Evolutionary conservation across 2,888 invertebrate species (phyloP), one percentile per base, ranked within the genome.

Genomic region (Coenonympha arcania): DNA sequence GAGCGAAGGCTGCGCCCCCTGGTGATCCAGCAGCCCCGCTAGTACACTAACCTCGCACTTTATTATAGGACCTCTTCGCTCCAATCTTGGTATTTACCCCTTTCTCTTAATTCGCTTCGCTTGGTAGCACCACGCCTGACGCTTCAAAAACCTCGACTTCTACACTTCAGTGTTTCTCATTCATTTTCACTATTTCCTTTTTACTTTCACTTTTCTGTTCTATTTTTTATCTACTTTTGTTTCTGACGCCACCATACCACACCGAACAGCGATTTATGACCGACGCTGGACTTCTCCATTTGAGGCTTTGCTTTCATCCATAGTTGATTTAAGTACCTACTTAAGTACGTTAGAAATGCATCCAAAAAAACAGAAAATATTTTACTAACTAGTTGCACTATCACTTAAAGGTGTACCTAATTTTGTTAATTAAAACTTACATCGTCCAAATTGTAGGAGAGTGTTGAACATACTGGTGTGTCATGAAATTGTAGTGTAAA

Each of bases 1-100:
- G 85, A 85, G 61, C 79, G 79, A 59, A 57, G 58, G 54, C 75
- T 80, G 71, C 80, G 79, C 60, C 85, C 86, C 59, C 70, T 87
- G 71, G 72, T 86, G 73, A 85, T 87, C 76, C 87, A 87, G 79
- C 87, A 87, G 80, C 87, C 87, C 58, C 87, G 87, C 80, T 87
- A 87, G 76, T 75, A 73, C 73, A 81, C 79, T 85, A 85, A 84
- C 78, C 79, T 69, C 76, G 79, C 83, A 82, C 82, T 81, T 64
- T 80, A 73, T 76, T 73, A 45, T 63, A 69, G 77, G 79, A 69
- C 66, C 34, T 76, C 84, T 79, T 77, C 83, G 81, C 83, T 81
- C 74, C 79, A 78, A 73, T 69, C 74, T 84, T 79, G 86, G 86
- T 86, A 85, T 82, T 77, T 79, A 83, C 68, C 74, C 73, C 52